Base-by-base conservation (phyloP, 2,888 invertebrate genomes). In the Pseudolycoriella hygida region DNA sequence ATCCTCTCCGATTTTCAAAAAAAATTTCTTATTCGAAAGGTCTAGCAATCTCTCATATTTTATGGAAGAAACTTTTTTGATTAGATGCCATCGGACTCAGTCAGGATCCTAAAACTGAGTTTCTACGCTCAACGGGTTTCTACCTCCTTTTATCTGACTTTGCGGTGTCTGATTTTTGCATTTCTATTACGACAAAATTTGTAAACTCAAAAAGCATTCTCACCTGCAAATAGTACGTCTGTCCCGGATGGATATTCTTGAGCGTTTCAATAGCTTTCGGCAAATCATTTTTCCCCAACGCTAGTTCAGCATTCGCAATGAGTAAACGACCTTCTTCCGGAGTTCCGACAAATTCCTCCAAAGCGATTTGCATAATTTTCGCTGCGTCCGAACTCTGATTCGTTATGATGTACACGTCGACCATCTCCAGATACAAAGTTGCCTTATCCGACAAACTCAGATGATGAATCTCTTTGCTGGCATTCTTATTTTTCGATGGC, bases 301-400 rank as follows among this genome's bases (percentile, higher is more conserved):
- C 76, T 44, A 93, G 64, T 50, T 94, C 89, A 0, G 93, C 88
- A 57, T 84, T 82, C 2, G 88, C 80, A 40, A 97, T 78, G 2
- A 81, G 69, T 17, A 96, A 69, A 30, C 89, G 74, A 1, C 84
- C 80, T 64, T 90, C 90, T 60, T 94, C 90, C 0, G 83, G 71
- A 1, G 87, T 89, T 34, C 80, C 83, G 25, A 75, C 72, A 50
- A 84, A 73, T 55, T 78, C 77, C 51, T 72, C 71, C 45, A 74
- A 74, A 1, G 82, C 80, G 53, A 64, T 68, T 51, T 89, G 80
- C 71, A 94, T 78, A 30, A 82, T 68, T 52, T 79, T 75, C 2
- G 79, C 74, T 12, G 93, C 92, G 58, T 93, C 92, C 44, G 78
- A 77, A 54, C 74, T 71, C 56, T 81, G 77, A 12, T 76, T 76